Evolutionary conservation across 2,113 vertebrate species (phyloP).

Genomic region (Merops nubicus): DNA sequence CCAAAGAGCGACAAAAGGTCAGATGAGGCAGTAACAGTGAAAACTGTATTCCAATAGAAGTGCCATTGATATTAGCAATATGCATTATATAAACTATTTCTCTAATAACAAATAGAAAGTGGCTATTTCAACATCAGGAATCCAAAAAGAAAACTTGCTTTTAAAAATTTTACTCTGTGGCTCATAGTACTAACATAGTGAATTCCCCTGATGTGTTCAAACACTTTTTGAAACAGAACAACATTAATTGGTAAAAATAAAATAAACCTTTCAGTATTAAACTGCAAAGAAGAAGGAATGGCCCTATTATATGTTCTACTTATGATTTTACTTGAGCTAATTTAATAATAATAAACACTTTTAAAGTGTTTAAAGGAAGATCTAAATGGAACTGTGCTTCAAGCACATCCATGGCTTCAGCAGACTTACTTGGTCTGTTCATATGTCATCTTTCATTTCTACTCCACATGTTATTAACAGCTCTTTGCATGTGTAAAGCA

Average conservation of each 20-base stretch:
- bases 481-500: neutral
- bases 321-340: neutral
- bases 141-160: conserved; percentile 7
- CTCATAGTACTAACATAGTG: neutral
- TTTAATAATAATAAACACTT: neutral
- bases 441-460: neutral
- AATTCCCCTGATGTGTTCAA: neutral
- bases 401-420: neutral
- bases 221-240: neutral
- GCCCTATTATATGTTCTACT: neutral
- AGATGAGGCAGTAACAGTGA: neutral
- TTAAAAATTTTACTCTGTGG: neutral
- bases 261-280: neutral
- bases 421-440: neutral
- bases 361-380: neutral
- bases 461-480: neutral
- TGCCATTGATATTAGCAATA: neutral
- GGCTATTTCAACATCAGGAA: neutral
- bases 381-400: neutral
- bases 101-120: neutral
- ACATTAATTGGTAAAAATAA: neutral
- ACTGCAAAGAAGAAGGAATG: neutral
- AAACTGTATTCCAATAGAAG: neutral
- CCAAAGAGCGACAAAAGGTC: conserved; percentile 78
- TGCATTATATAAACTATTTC: neutral